Evolutionary conservation across 1,140 invertebrate genomes (phyloP), one percentile per base, ranked within the genome.

Genomic region (Hylaeus volcanicus): DNA sequence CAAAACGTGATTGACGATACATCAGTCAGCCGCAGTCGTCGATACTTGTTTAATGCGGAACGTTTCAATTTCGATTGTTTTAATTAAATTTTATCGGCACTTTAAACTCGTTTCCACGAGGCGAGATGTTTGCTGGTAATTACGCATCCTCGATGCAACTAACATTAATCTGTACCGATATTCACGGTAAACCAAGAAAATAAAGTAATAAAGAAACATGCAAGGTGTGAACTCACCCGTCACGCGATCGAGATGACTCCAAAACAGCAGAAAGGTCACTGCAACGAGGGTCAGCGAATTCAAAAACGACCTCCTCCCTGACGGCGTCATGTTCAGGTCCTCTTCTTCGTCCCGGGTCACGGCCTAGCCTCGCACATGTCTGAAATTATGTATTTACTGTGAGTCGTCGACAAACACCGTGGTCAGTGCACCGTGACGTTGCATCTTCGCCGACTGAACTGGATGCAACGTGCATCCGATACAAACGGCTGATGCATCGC

Each of bases 311-410:
- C 26, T 84, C 56, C 60, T 61, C 15, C 65, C 71, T 58, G 65
- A 69, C 48, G 26, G 64, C 26, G 12, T 72, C 86, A 86, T 87
- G 60, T 81, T 81, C 58, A 6, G 68, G 14, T 61, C 65, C 55
- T 63, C 58, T 61, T 80, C 74, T 82, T 77, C 61, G 8, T 68
- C 60, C 66, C 58, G 43, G 61, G 37, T 86, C 73, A 83, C 69
- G 45, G 53, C 12, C 53, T 72, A 65, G 41, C 53, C 82, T 73
- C 81, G 81, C 51, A n/a, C 78, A 87, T 86, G 56, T 79, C 86
- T 87, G 77, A 86, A 87, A 87, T 86, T 86, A 86, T 26, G 26
- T 26, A 26, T 83, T 86, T 55, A 53, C 81, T 45, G 58, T 86
- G 81, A 86, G 61, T 87, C 73, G 70, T 74, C 58, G 45, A 39